Base-by-base conservation (phyloP, 2,888 invertebrate species). In the Germaria angustata region DNA sequence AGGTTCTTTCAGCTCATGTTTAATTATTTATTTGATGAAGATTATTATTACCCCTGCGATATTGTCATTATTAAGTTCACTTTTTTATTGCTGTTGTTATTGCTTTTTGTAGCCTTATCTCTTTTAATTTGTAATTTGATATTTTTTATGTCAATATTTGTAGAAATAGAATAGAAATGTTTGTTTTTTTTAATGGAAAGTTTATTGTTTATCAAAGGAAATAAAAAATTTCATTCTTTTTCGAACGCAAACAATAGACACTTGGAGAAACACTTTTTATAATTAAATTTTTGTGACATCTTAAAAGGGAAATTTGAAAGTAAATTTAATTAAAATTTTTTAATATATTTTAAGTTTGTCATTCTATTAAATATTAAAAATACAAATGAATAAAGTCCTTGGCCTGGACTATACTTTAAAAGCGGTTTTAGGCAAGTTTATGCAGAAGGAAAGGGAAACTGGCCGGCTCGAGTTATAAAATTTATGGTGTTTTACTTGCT, bases 121-220 rank as follows among this genome's bases (percentile, higher is more conserved):
- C 24, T 81, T 39, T 55, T 34, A 36, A 55, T 61, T 73, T 68
- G 75, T 49, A 55, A 79, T 61, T 13, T 32, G 44, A 71, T 75
- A 81, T 24, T 51, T 41, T 53, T 66, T 59, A 39, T 75, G 75
- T 75, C 65, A 75, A 66, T 75, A 75, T 69, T 82, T 71, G 32
- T 15, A 51, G 36, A 65, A 34, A 77, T 77, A 77, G 72, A 66
- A 32, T 73, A 57, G 46, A 68, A 66, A 55, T 44, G 34, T 22
- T 69, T 6, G n/a, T 51, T 39, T 39, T 39, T 28, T 72, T 49
- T 4, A 22, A 3, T 57, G 2, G 39, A 39, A 36, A 22, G n/a
- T 22, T 46, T 34, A 9, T 55, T 46, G 13, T 49, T 51, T 53
- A 15, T 22, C 4, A 69, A 57, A 36, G 32, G 13, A 36, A 63